Base-by-base conservation (phyloP, 2,113 vertebrate species). In the Laterallus jamaicensis region DNA sequence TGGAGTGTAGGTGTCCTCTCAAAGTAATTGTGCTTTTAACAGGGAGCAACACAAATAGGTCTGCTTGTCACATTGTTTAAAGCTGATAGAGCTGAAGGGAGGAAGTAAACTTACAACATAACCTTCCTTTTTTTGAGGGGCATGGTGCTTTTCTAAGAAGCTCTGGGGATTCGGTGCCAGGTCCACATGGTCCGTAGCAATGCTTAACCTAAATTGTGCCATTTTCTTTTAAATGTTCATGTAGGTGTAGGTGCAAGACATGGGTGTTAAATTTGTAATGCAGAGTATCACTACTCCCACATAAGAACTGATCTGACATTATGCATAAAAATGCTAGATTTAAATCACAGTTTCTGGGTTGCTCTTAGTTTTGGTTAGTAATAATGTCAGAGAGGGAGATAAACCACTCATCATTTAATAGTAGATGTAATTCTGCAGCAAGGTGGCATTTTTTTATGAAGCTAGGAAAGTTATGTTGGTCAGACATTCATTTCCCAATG, bases 341-440 rank as follows among this genome's bases (percentile, higher is more conserved):
- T 96, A 97, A 97, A 97, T 96, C 97, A 93, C 77, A 71, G 90
- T 96, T 97, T 96, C 89, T 94, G 76, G 86, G 76, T 96, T 70
- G 35, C 24, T 87, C 12, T 50, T 83, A 68, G 40, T 92, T 96
- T 89, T 94, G 50, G 20, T 88, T 73, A 62, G 21, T 75, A 88
- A 60, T 73, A 92, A 68, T 42, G 54, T 31, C 24, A 77, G 59
- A 60, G 37, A 37, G 29, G 52, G 17, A 82, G 49, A 21, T 10
- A 50, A 55, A 93, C 35, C 15, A 69, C 29, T 84, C 35, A 6
- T 42, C 28, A 37, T 64, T 85, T 82, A 86, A 52, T 21, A 78
- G 63, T 14, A 78, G 63, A 68, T 74, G 25, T 70, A 83, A 63
- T 88, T 93, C 14, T 94, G 56, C 58, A 86, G 82, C 14, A 90